Percentiles rank a stretch among this genome's conserved stretches.
Evolutionary conservation across 2,113 vertebrate species (phyloP).

Genomic region (Apteryx mantelli): DNA sequence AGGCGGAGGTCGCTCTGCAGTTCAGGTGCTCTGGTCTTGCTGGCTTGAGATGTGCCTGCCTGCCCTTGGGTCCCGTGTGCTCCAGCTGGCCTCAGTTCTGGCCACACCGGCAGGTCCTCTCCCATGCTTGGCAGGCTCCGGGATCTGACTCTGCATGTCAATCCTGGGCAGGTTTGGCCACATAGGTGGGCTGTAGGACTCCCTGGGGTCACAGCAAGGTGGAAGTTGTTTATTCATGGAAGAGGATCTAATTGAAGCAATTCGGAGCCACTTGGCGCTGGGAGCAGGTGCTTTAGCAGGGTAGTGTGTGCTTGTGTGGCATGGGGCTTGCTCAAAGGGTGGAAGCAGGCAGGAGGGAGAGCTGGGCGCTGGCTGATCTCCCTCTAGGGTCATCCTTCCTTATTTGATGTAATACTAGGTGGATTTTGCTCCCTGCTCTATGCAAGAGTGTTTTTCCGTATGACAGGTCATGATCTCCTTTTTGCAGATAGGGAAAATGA

Average conservation of each 20-base stretch:
- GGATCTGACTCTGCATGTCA: neutral
- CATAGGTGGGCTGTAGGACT: neutral
- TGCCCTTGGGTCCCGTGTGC: accelerated
- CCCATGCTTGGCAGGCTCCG: accelerated
- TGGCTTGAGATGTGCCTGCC: neutral
- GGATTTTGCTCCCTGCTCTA: conserved; percentile 5
- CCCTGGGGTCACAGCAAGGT: conserved; percentile 47
- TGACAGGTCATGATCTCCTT: neutral
- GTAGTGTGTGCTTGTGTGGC: neutral
- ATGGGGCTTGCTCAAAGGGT: too few relatives aligned
- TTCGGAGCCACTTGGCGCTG: neutral
- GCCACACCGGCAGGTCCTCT: accelerated
- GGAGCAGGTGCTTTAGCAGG: neutral
- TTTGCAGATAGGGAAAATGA: neutral
- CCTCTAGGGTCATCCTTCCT: conserved; percentile 40
- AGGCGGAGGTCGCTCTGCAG: neutral
- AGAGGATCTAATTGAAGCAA: neutral
- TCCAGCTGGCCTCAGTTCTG: neutral
- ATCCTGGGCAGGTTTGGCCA: neutral
- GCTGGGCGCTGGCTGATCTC: neutral
- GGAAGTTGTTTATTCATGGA: conserved; percentile 34
- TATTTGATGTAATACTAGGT: neutral
- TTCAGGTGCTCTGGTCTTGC: neutral
- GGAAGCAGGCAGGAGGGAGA: neutral
- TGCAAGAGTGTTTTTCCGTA: neutral